Percentiles rank a stretch among this genome's conserved stretches.
Conservation (phyloP, 2,113 vertebrate species). For the Rynchops niger region DNA sequence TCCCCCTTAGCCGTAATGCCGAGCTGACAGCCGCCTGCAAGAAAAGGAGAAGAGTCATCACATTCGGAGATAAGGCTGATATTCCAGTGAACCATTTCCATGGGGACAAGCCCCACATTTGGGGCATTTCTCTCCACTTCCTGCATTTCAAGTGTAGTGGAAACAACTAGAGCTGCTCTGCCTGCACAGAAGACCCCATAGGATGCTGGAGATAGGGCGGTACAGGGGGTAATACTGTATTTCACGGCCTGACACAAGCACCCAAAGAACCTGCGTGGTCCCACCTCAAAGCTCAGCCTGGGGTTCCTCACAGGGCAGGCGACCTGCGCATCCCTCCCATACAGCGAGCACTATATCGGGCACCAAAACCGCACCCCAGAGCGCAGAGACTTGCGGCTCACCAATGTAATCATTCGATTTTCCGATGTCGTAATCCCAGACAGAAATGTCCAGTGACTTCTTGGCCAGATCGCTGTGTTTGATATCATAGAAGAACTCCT, state of each 20-base stretch:
- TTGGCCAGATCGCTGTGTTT: conserved; percentile 96
- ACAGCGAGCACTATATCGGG: accelerated
- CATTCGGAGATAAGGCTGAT: not conserved
- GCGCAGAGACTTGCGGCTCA: conserved; percentile 52
- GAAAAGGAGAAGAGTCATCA: not conserved
- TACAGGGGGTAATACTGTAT: accelerated
- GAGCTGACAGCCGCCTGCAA: conserved; percentile 87
- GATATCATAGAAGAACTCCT: conserved; percentile 98
- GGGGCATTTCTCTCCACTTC: not conserved
- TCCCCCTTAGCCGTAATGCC: conserved; percentile 98
- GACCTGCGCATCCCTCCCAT: accelerated
- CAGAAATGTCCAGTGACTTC: conserved; percentile 93
- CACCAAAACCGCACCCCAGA: not conserved
- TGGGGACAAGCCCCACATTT: accelerated
- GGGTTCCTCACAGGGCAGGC: not conserved
- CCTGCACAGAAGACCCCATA: accelerated
- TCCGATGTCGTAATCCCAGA: conserved; percentile 98
- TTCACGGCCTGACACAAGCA: too few relatives aligned
- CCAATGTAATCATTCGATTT: conserved; percentile 95
- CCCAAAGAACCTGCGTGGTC: not conserved
- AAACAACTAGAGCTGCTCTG: not conserved
- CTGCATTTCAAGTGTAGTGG: not conserved
- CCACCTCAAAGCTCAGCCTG: not conserved
- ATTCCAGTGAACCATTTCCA: too few relatives aligned
- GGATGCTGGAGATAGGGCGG: not conserved